A percentile compares a stretch with the other conserved stretches of the same genome.
Evolutionary conservation across 2,888 invertebrate genomes (phyloP).

Genomic region (Polyommatus iphigenia): DNA sequence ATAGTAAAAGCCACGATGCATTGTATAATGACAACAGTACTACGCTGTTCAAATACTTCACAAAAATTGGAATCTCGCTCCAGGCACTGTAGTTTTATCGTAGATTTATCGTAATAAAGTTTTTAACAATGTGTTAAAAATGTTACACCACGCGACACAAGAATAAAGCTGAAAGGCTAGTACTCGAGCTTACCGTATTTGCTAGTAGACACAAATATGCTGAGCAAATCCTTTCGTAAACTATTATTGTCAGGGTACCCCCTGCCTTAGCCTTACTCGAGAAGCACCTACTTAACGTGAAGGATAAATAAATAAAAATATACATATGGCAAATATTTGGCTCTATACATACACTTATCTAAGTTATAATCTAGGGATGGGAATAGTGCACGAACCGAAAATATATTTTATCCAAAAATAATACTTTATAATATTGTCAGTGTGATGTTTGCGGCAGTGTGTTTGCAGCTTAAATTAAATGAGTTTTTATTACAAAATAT

Average conservation of each 20-base stretch:
- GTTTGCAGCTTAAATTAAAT: slow-evolving; percentile 8
- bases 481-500: not conserved
- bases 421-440: slow-evolving; percentile 4
- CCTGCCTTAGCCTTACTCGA: slow-evolving; percentile 32
- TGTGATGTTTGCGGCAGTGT: slow-evolving; percentile 10
- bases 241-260: slow-evolving; percentile 36
- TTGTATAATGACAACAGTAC: slow-evolving; percentile 58
- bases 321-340: slow-evolving; percentile 79
- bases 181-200: slow-evolving; percentile 72
- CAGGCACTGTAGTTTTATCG: slow-evolving; percentile 65
- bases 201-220: slow-evolving; percentile 67
- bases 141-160: slow-evolving; percentile 47
- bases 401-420: slow-evolving; percentile 19
- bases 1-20: slow-evolving; percentile 74
- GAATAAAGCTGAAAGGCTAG: slow-evolving; percentile 55
- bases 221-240: slow-evolving; percentile 64
- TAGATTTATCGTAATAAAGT: slow-evolving; percentile 45
- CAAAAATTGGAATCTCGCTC: slow-evolving; percentile 63
- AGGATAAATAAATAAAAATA: slow-evolving; percentile 69
- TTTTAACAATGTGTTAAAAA: slow-evolving; percentile 53
- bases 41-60: slow-evolving; percentile 58
- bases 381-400: slow-evolving; percentile 9
- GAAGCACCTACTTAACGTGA: slow-evolving; percentile 50
- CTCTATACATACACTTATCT: slow-evolving; percentile 66
- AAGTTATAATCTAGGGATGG: slow-evolving; percentile 45